Evolutionary conservation across 2,797 vertebrate species (phyloP), one percentile per base, ranked within the genome.

Genomic region (Lateolabrax maculatus): DNA sequence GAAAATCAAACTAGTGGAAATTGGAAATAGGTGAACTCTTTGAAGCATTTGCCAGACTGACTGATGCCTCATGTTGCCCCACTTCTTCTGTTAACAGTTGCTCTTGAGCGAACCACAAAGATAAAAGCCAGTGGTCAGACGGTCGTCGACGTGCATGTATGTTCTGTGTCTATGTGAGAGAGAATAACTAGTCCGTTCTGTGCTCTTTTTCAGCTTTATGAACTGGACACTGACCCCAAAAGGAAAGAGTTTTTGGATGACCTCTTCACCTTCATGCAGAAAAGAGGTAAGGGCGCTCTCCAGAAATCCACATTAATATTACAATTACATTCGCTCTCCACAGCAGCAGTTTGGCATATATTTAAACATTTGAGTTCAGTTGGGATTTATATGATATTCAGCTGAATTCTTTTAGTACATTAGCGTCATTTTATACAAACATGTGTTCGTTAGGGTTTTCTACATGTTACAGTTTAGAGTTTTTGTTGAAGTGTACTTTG

Each of bases 181-280:
- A n/a, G 49, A 70, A 65, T 19, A 39, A 51, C 0, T 1, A 0
- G 36, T 10, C 12, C 16, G 58, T 48, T 60, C 10, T 72, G n/a
- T 81, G 84, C 61, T 80, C 9, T 77, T 52, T 71, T 83, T 1
- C 89, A 99, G 98, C 90, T 99, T 29, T 99, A 99, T 1, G 98
- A 99, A 89, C 94, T 99, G 83, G 98, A 99, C 1, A 96, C 80
- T 3, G 98, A 99, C 87, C 98, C 98, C 60, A 96, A 98, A 91
- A 96, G 98, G 86, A 99, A 99, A 70, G 98, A 99, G 88, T 99
- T 99, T 88, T 93, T 99, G 91, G 98, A 99, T 0, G 97, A 99
- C 88, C 93, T 99, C 27, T 99, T 99, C 90, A 98, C 96, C 83
- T 99, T 98, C 92, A 99, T 99, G 98, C 98, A 99, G 93, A 99